These are phyloP conservation scores for Trichosurus vulpecula DNA, from an alignment of 2,797 vertebrate genomes.

Conservation along the genomic window DNA sequence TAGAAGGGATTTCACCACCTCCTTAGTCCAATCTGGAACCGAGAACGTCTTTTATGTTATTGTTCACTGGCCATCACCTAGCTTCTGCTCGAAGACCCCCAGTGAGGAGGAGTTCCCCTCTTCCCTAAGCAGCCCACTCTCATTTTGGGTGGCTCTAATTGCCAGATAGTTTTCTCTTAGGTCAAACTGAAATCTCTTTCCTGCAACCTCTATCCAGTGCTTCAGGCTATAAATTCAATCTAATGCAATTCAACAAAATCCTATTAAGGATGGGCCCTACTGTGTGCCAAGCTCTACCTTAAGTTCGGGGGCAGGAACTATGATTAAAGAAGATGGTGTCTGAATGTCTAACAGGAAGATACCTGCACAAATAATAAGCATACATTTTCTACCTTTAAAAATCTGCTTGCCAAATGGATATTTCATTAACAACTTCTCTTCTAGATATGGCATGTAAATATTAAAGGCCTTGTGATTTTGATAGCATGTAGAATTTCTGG, in stretches of 20 bases:
- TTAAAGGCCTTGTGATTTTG: not conserved
- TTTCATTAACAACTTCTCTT: not conserved
- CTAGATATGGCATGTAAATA: not conserved
- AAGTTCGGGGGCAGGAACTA: not conserved
- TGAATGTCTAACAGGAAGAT: not conserved
- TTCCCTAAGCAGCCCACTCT: not conserved
- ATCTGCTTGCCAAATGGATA: not conserved
- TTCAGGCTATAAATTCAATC: not conserved
- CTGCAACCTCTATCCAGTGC: not conserved
- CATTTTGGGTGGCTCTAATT: not conserved
- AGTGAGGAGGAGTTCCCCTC: no score
- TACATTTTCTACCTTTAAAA: not conserved
- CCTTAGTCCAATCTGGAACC: not conserved
- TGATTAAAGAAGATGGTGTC: not conserved
- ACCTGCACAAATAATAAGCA: not conserved
- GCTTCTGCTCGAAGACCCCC: not conserved
- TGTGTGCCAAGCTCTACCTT: not conserved
- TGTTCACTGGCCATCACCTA: not conserved
- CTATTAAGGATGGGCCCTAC: not conserved
- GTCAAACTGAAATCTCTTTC: not conserved
- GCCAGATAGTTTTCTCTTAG: not conserved
- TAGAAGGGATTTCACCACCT: not conserved
- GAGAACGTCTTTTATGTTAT: not conserved
- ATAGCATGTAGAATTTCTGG: not conserved
- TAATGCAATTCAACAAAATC: not conserved